Evolutionary conservation across 1,140 invertebrate species (phyloP).

Genomic region (Periplaneta americana): DNA sequence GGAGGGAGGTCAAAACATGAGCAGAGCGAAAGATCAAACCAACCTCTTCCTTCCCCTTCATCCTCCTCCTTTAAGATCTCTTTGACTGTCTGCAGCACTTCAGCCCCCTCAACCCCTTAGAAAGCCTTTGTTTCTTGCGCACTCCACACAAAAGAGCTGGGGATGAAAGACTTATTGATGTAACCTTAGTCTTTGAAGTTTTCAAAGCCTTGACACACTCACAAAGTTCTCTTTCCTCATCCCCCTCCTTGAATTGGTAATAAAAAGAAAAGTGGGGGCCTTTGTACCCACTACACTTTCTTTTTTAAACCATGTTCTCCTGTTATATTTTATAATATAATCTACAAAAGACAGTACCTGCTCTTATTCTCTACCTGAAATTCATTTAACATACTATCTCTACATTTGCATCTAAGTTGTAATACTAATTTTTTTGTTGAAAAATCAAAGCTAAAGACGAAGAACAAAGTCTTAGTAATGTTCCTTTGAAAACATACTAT

Average conservation of each 20-base stretch:
- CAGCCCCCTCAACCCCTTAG: background rate
- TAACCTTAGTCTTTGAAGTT: slow-evolving; percentile 19
- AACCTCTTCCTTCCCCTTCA: background rate
- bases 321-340: slow-evolving; percentile 13
- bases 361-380: slow-evolving; percentile 6
- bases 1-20: slow-evolving; percentile 9
- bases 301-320: slow-evolving; percentile 1
- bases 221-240: slow-evolving; percentile 2
- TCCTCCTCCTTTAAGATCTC: slow-evolving; percentile 7
- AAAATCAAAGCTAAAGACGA: background rate
- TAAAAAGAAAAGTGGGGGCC: slow-evolving; percentile 17
- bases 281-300: slow-evolving; percentile 10
- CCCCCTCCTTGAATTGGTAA: slow-evolving; percentile 18
- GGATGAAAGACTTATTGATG: slow-evolving; percentile 18
- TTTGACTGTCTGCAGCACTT: slow-evolving; percentile 4
- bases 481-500: background rate
- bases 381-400: slow-evolving; percentile 5
- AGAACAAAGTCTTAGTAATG: background rate
- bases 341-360: slow-evolving; percentile 4
- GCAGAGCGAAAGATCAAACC: slow-evolving; percentile 7
- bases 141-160: slow-evolving; percentile 13
- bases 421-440: background rate
- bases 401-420: background rate
- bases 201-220: slow-evolving; percentile 16
- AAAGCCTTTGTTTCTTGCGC: slow-evolving; percentile 17